phyloP scores from a whole-genome alignment of 2,113 vertebrate species.

The Geococcyx californianus region DNA sequence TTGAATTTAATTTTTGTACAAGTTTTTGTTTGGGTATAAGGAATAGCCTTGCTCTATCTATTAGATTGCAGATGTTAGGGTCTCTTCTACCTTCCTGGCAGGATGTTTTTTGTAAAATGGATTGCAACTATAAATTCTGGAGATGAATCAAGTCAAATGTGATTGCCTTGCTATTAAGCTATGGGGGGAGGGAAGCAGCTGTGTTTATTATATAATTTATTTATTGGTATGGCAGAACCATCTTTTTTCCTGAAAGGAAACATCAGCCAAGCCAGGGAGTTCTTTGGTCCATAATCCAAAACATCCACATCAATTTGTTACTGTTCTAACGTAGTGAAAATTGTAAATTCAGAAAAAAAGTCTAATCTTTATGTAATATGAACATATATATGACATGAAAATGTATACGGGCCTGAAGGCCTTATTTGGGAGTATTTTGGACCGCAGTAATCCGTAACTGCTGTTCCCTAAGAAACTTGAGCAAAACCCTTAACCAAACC shows the following conservation, averaged over 20 bases:
- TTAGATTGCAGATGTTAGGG: not conserved
- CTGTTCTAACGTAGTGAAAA: not conserved
- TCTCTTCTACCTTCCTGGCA: not conserved
- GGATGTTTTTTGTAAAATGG: conserved; percentile 25
- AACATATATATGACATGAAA: not conserved
- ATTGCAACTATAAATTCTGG: not conserved
- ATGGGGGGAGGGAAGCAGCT: not conserved
- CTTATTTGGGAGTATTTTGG: not conserved
- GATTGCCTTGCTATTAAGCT: not conserved
- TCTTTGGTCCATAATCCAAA: not conserved
- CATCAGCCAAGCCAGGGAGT: not conserved
- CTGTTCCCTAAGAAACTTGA: not conserved
- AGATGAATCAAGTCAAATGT: not conserved
- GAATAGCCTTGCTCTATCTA: not conserved
- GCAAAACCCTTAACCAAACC: not conserved
- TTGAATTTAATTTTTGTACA: not conserved
- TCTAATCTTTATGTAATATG: not conserved
- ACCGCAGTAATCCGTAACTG: not conserved
- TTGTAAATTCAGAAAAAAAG: not conserved
- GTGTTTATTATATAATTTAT: not conserved
- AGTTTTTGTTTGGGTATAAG: not conserved
- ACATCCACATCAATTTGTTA: not conserved
- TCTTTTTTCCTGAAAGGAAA: conserved; percentile 5
- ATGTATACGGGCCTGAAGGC: not conserved
- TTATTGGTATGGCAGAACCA: not conserved